Evolutionary conservation across 2,113 vertebrate genomes (phyloP), one percentile per base, ranked within the genome.

Genomic region (Grus americana): DNA sequence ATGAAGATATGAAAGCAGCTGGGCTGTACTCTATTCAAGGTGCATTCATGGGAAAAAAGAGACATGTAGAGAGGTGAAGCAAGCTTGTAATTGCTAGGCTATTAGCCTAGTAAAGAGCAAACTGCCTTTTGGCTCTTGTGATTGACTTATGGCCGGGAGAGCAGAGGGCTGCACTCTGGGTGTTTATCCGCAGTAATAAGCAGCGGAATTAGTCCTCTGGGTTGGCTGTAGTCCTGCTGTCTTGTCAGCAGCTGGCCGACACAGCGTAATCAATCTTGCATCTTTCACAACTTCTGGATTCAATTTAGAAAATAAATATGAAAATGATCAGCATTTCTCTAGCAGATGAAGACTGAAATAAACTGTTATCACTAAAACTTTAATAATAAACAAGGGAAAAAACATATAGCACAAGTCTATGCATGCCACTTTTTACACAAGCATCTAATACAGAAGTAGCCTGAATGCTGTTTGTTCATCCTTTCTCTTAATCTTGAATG

Each of bases 161-260:
- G 42, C 47, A 87, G 66, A 61, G 65, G 36, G 49, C 38, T 67
- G 49, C 4, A 27, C 58, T 87, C 65, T 21, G 68, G 3, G 47
- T 84, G 65, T 62, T 90, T 82, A 36, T 72, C 57, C 95, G 30
- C 57, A 49, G 50, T 23, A 80, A 83, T 83, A 76, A 93, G 79
- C 67, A 91, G 76, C 3, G 5, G 73, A 84, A 93, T 88, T 70
- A 68, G 47, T 86, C 38, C 63, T 80, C 42, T 70, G 44, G 3
- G 7, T 67, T 84, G 91, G 76, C 94, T 72, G 32, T 55, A 29
- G 47, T 84, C 44, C 52, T 81, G 55, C 57, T 79, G 73, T 81
- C 75, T 76, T 90, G 73, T 67, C 92, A 95, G 84, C 73, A 92
- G 76, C 80, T 95, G 86, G 86, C 92, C 80, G 63, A n/a, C n/a